A percentile compares a stretch with the other conserved stretches of the same genome.
Evolutionary conservation across 1,140 invertebrate genomes (phyloP).

Genomic region (Saccostrea cuccullata): DNA sequence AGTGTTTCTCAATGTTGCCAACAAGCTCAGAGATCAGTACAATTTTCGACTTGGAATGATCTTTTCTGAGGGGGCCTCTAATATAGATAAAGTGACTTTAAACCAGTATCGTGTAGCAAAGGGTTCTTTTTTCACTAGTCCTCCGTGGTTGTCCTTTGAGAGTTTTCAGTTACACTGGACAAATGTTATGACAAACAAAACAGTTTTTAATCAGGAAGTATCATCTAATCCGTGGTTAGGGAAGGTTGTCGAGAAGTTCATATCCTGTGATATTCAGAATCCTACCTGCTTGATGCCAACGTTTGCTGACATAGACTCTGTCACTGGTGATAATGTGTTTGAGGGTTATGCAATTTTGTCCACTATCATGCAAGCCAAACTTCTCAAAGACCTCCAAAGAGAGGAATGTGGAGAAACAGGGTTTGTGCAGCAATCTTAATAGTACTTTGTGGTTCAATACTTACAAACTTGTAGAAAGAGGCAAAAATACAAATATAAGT

Average conservation of each 20-base stretch:
- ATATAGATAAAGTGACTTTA: neutral
- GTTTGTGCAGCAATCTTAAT: too few relatives aligned
- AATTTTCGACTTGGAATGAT: conserved; percentile 14
- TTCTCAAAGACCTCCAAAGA: neutral
- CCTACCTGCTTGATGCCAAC: neutral
- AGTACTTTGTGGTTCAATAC: too few relatives aligned
- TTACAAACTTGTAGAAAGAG: too few relatives aligned
- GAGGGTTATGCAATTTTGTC: neutral
- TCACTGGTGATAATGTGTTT: neutral
- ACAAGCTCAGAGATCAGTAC: neutral
- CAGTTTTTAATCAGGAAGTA: conserved; percentile 21
- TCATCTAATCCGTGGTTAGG: conserved; percentile 30
- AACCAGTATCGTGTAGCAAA: neutral
- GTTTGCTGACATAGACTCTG: neutral
- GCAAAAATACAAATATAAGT: too few relatives aligned
- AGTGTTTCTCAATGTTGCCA: neutral
- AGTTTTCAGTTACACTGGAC: conserved; percentile 42
- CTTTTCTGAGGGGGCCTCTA: neutral
- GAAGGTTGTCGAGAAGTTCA: neutral
- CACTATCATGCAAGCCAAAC: neutral
- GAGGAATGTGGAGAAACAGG: neutral
- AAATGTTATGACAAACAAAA: conserved; percentile 6
- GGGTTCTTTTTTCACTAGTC: conserved; percentile 38
- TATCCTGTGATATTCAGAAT: neutral
- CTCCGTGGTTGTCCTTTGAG: neutral